Evolutionary conservation across 2,797 vertebrate genomes (phyloP).

Genomic region (Rhinichthys osculus): DNA sequence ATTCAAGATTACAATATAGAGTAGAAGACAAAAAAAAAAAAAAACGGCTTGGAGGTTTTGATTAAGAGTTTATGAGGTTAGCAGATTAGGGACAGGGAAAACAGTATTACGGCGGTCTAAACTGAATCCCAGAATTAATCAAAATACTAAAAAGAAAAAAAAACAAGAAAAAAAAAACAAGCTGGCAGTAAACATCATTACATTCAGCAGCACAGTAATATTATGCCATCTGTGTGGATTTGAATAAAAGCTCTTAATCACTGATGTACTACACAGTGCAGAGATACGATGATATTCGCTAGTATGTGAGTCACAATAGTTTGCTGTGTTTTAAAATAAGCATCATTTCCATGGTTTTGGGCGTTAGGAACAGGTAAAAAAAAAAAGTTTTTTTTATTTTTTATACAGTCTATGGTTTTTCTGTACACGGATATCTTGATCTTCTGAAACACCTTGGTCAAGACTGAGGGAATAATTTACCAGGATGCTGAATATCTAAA

Average conservation of each 20-base stretch:
- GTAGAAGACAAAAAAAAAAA: constrained; percentile 4
- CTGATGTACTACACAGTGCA: not conserved
- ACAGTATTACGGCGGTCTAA: constrained; percentile 86
- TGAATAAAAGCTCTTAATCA: constrained; percentile 32
- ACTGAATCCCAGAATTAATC: constrained; percentile 91
- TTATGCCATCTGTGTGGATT: constrained; percentile 49
- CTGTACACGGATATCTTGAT: not conserved
- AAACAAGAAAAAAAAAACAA: constrained; percentile 63
- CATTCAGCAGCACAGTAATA: constrained; percentile 73
- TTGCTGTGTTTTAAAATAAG: not conserved
- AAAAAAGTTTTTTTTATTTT: too few relatives aligned
- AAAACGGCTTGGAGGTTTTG: constrained; percentile 80
- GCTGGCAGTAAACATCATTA: constrained; percentile 83
- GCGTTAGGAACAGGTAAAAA: too few relatives aligned
- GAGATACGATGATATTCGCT: not conserved
- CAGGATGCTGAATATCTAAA: constrained; percentile 9
- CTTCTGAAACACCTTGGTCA: constrained; percentile 6
- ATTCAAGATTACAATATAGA: constrained; percentile 78
- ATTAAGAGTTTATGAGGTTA: constrained; percentile 90
- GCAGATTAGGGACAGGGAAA: constrained; percentile 87
- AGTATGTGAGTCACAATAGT: not conserved
- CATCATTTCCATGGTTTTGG: not conserved
- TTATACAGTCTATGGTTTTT: not conserved
- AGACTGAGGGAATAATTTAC: not conserved
- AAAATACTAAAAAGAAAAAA: constrained; percentile 79